Evolutionary conservation across 30 jellyfish, hydroid and myxozoan species (phyloP).

Genomic region (Cassiopea xamachana): DNA sequence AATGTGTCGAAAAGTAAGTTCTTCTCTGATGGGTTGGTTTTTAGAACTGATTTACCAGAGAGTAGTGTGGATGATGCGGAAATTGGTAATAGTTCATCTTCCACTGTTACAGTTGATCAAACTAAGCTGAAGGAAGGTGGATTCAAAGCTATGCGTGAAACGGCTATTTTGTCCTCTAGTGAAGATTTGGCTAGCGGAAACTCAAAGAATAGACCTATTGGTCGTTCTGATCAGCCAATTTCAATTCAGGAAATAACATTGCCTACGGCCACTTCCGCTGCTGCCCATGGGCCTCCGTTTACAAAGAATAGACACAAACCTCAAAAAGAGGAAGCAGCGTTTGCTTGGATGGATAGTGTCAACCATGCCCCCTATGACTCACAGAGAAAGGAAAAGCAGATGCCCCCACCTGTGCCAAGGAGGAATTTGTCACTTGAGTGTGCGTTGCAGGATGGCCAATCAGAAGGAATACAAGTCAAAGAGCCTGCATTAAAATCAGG

Average conservation of each 20-base stretch:
- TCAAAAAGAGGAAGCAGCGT: too few relatives aligned
- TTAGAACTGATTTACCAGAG: slow-evolving; percentile 30
- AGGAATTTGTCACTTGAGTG: slow-evolving; percentile 17
- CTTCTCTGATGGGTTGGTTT: neutral
- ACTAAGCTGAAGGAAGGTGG: slow-evolving; percentile 23
- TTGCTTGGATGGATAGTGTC: neutral
- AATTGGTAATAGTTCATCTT: neutral
- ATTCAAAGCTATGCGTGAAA: slow-evolving; percentile 55
- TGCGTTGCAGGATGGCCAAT: neutral
- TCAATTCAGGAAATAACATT: slow-evolving; percentile 22
- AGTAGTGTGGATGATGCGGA: slow-evolving; percentile 44
- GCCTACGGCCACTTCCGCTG: slow-evolving; percentile 1
- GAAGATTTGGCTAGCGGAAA: slow-evolving; percentile 48
- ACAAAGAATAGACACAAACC: too few relatives aligned
- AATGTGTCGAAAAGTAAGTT: neutral
- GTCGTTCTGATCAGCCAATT: slow-evolving; percentile 67
- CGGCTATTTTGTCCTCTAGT: slow-evolving; percentile 68
- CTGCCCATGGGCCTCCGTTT: neutral
- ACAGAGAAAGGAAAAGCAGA: slow-evolving; percentile 1
- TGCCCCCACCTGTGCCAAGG: slow-evolving; percentile 56
- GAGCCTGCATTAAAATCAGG: neutral
- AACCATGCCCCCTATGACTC: neutral
- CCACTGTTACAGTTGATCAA: slow-evolving; percentile 45
- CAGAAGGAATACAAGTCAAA: neutral
- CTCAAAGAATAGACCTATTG: slow-evolving; percentile 60